phyloP scores from a whole-genome alignment of 2,888 invertebrate species.

The Rhodophaea formosa region DNA sequence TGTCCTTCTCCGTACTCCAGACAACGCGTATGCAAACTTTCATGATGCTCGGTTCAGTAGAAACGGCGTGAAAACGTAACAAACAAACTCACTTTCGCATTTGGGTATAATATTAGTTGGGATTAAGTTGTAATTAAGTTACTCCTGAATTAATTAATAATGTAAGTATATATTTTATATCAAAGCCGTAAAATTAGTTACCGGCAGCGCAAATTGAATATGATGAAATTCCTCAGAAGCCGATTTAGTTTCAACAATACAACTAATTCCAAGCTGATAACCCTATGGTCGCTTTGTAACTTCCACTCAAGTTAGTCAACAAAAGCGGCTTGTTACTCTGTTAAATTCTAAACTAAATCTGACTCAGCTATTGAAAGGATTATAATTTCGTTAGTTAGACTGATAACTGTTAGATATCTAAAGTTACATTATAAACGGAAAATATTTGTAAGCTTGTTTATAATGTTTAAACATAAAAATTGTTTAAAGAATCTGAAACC shows the following conservation, averaged over 20 bases:
- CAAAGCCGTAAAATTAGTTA: not conserved
- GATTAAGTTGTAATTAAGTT: no score
- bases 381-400: constrained; percentile 33
- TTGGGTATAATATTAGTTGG: no score
- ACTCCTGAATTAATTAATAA: no score
- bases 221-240: constrained; percentile 1
- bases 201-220: not conserved
- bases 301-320: constrained; percentile 37
- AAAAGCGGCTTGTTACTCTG: constrained; percentile 39
- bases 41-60: no score
- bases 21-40: no score
- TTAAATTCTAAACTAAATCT: constrained; percentile 36
- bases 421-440: no score
- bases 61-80: no score
- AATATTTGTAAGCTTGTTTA: no score
- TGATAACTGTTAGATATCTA: constrained; percentile 14
- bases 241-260: constrained; percentile 4
- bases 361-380: constrained; percentile 29
- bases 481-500: no score
- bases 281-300: constrained; percentile 25
- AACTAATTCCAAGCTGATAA: constrained; percentile 12
- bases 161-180: not conserved
- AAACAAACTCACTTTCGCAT: no score
- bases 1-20: no score
- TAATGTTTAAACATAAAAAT: no score